Conservation (phyloP, 2,113 vertebrate genomes). For the Tringa solitaria region DNA sequence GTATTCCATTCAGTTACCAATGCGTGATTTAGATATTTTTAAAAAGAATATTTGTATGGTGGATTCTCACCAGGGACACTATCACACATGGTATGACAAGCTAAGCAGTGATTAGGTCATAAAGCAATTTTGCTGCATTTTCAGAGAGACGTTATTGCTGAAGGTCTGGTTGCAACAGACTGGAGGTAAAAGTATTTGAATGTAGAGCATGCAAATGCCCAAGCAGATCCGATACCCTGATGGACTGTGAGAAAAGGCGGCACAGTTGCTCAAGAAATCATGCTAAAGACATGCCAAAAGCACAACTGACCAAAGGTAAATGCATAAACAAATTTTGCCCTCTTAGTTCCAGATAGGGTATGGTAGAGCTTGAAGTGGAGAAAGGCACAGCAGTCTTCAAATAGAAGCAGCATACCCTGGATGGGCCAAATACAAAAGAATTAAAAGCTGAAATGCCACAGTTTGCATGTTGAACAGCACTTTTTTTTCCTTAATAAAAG, state of each 20-base stretch:
- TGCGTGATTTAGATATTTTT: not conserved
- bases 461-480: rapidly evolving
- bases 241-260: not conserved
- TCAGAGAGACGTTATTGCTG: rapidly evolving
- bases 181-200: not conserved
- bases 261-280: not conserved
- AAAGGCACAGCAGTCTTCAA: not conserved
- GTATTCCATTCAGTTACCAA: not conserved
- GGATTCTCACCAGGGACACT: not conserved
- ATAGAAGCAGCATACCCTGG: not conserved
- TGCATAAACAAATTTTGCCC: not conserved
- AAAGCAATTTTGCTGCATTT: not conserved
- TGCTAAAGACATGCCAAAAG: not conserved
- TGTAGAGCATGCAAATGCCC: rapidly evolving
- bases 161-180: not conserved
- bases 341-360: not conserved
- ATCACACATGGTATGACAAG: not conserved
- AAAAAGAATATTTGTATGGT: not conserved
- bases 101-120: not conserved
- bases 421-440: not conserved
- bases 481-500: not conserved
- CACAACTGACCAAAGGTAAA: rapidly evolving
- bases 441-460: not conserved
- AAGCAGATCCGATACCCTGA: not conserved
- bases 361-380: not conserved